These are phyloP conservation scores for Germaria angustata DNA, from an alignment of 2,888 invertebrate species.

Conservation along the genomic window DNA sequence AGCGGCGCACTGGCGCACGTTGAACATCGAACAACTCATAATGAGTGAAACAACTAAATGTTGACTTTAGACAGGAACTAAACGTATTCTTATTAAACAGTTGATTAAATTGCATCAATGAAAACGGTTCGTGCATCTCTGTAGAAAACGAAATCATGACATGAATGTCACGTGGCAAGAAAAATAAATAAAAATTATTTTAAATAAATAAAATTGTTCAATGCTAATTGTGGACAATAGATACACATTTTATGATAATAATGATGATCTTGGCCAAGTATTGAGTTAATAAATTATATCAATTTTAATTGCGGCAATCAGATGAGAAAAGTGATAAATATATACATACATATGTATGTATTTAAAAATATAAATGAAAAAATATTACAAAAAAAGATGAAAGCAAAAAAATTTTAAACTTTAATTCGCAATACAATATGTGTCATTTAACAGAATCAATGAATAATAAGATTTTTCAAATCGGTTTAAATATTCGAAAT, in stretches of 20 bases:
- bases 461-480: too few relatives aligned
- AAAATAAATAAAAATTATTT: background rate
- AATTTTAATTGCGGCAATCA: background rate
- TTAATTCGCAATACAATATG: too few relatives aligned
- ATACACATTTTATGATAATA: constrained; percentile 8
- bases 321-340: background rate
- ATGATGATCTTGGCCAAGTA: background rate
- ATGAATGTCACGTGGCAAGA: constrained; percentile 31
- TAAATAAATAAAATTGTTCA: constrained; percentile 21
- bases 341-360: background rate
- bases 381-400: too few relatives aligned
- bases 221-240: constrained; percentile 33
- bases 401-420: too few relatives aligned
- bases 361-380: background rate
- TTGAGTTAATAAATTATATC: constrained; percentile 4
- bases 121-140: constrained; percentile 9
- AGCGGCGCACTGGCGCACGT: constrained; percentile 19
- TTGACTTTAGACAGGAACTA: background rate
- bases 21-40: background rate
- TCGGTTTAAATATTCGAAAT: too few relatives aligned
- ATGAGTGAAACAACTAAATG: constrained; percentile 11
- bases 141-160: background rate
- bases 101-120: constrained; percentile 38
- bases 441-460: too few relatives aligned
- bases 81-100: constrained; percentile 47